Evolutionary conservation across 2,888 invertebrate genomes (phyloP).

Genomic region (Acrobasis repandana): DNA sequence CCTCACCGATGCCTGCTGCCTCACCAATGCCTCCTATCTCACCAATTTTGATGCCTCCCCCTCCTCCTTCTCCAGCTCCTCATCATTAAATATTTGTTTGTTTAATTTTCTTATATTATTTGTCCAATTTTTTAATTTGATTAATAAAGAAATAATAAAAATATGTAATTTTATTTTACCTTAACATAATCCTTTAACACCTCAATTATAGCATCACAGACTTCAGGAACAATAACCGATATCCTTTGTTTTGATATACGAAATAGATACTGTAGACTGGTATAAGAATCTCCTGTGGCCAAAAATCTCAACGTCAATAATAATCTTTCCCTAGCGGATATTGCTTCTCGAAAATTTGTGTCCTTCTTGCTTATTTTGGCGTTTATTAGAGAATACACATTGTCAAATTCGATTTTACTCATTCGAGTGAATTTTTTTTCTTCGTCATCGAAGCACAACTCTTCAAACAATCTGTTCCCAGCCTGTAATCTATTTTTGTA

Average conservation of each 20-base stretch:
- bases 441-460: constrained; percentile 23
- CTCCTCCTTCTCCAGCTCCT: too few species aligned
- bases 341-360: constrained; percentile 29
- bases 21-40: background rate
- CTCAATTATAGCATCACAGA: constrained; percentile 21
- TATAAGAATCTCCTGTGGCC: constrained; percentile 27
- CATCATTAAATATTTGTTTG: constrained; percentile 11
- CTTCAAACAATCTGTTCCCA: constrained; percentile 31
- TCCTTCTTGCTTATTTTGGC: constrained; percentile 27
- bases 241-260: constrained; percentile 25
- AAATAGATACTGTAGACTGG: constrained; percentile 25
- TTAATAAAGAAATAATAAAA: background rate
- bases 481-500: constrained; percentile 33
- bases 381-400: constrained; percentile 33
- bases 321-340: constrained; percentile 23
- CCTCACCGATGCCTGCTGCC: too few species aligned
- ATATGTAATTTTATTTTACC: constrained; percentile 22
- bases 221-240: constrained; percentile 19
- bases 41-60: background rate
- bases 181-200: constrained; percentile 25
- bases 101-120: background rate
- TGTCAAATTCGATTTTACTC: constrained; percentile 28
- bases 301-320: constrained; percentile 25
- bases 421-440: constrained; percentile 31
- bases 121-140: too few species aligned